These are phyloP conservation scores for Latrodectus elegans DNA, from an alignment of 2,888 invertebrate species.

Conservation along the genomic window DNA sequence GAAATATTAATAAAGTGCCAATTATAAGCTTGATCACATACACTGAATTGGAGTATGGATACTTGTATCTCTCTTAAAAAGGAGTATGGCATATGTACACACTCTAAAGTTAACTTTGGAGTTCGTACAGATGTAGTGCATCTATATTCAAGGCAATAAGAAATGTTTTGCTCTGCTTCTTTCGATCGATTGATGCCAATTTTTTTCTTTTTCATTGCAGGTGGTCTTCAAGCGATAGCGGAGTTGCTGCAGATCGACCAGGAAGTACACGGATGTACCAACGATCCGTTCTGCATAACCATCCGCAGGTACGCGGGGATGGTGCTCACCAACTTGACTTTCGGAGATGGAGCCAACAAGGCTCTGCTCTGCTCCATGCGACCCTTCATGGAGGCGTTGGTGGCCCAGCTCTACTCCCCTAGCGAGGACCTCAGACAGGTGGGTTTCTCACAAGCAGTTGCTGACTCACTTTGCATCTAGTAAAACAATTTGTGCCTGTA, in stretches of 20 bases:
- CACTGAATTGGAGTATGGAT: no score
- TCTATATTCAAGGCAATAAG: no score
- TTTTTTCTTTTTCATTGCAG: constrained; percentile 72
- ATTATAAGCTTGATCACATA: no score
- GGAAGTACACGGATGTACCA: constrained; percentile 85
- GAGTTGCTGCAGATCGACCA: constrained; percentile 93
- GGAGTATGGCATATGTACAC: no score
- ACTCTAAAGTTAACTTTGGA: no score
- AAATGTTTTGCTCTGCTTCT: no score
- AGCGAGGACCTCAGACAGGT: constrained; percentile 94
- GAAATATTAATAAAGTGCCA: no score
- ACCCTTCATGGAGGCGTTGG: constrained; percentile 91
- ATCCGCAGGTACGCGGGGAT: constrained; percentile 95
- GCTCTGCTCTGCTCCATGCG: constrained; percentile 93
- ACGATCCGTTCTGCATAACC: constrained; percentile 83
- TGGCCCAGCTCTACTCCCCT: constrained; percentile 89
- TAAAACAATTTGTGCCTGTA: no score
- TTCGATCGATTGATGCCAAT: no score
- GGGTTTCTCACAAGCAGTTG: constrained; percentile 14
- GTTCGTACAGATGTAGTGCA: no score
- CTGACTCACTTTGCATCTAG: no score
- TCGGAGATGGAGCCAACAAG: constrained; percentile 97
- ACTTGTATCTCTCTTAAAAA: no score
- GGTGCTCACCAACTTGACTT: constrained; percentile 97
- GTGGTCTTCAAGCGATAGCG: constrained; percentile 93